Evolutionary conservation across 2,888 invertebrate genomes (phyloP).

Genomic region (Nasonia oneida): DNA sequence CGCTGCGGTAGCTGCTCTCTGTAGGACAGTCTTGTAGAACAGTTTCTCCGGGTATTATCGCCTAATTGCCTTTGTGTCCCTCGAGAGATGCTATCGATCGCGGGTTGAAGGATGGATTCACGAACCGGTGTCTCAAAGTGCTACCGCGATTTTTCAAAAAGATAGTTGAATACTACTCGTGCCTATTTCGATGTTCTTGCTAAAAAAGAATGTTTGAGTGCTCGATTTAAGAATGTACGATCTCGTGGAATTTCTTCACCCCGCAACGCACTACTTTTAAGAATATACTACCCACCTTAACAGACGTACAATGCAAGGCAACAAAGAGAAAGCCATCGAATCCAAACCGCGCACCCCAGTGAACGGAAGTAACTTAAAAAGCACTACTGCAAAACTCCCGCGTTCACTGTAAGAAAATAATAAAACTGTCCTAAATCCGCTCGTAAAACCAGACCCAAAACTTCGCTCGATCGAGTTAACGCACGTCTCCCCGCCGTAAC

Average conservation of each 20-base stretch:
- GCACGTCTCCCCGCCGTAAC: not conserved
- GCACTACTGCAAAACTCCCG: conserved; percentile 8
- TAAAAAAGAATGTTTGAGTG: too few species aligned
- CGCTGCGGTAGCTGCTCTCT: not conserved
- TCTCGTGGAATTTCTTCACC: not conserved
- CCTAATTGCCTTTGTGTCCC: conserved; percentile 43
- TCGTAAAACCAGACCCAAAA: conserved; percentile 42
- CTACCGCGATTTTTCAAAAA: not conserved
- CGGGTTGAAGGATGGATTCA: not conserved
- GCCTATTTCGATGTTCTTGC: not conserved
- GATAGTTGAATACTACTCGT: too few species aligned
- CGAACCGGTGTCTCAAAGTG: not conserved
- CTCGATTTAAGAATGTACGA: not conserved
- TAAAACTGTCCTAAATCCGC: conserved; percentile 22
- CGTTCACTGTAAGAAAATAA: not conserved
- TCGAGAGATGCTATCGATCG: not conserved
- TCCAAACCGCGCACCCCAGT: not conserved
- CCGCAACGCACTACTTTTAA: not conserved
- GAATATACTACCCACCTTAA: not conserved
- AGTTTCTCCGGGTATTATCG: conserved; percentile 24
- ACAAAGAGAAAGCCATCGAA: not conserved
- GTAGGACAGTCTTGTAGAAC: conserved; percentile 5
- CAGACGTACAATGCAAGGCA: not conserved
- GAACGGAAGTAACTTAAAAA: conserved; percentile 3
- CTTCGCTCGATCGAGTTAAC: not conserved